These are phyloP conservation scores for Polyploca ridens DNA, from an alignment of 2,888 invertebrate genomes.

Conservation along the genomic window DNA sequence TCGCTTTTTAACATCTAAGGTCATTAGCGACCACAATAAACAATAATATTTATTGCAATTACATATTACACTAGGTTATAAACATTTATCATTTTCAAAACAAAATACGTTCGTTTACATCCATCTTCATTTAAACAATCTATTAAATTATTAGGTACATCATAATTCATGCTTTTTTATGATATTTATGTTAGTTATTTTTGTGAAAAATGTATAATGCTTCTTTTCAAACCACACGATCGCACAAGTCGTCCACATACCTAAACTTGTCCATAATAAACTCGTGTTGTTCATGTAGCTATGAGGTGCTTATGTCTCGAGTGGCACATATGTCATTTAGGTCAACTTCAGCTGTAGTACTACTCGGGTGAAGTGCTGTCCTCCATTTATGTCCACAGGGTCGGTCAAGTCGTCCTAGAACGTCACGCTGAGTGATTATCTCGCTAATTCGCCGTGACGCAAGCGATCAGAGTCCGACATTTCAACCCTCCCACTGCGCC, in stretches of 20 bases:
- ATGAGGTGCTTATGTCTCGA: conserved; percentile 24
- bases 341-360: conserved; percentile 53
- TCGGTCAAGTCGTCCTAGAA: conserved; percentile 50
- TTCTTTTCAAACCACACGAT: too few relatives aligned
- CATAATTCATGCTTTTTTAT: too few relatives aligned
- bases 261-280: neutral
- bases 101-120: too few relatives aligned
- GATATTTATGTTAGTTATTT: too few relatives aligned
- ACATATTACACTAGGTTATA: too few relatives aligned
- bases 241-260: neutral
- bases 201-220: too few relatives aligned
- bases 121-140: too few relatives aligned
- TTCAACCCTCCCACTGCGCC: conserved; percentile 26
- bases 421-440: conserved; percentile 74
- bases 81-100: too few relatives aligned
- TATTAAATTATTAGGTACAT: too few relatives aligned
- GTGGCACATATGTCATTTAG: conserved; percentile 45
- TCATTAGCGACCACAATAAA: too few relatives aligned
- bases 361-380: conserved; percentile 64
- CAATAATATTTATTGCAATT: too few relatives aligned
- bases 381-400: conserved; percentile 66
- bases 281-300: conserved; percentile 1
- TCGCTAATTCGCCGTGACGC: conserved; percentile 67
- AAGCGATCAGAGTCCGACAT: conserved; percentile 46
- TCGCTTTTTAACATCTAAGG: too few relatives aligned